A percentile compares a stretch with the other conserved stretches of the same genome.
Conservation (phyloP, 2,113 vertebrate genomes). For the Suncus etruscus region DNA sequence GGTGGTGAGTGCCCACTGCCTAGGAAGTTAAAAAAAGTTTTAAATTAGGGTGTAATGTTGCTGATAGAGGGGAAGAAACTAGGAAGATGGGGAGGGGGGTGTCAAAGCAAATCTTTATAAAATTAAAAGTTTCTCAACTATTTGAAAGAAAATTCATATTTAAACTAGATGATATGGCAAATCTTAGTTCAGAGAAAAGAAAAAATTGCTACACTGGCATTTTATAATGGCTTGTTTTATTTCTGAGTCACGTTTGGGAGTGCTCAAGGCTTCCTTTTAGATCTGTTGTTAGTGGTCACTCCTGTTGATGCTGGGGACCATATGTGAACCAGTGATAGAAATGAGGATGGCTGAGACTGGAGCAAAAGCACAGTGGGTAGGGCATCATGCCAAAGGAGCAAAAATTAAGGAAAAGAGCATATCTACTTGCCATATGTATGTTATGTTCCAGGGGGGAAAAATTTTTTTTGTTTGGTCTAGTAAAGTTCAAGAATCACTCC, state of each 20-base stretch:
- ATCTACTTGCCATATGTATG: not conserved
- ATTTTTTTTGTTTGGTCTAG: no score
- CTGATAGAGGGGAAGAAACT: not conserved
- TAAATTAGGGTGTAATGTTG: slow-evolving; percentile 53
- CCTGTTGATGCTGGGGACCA: no score
- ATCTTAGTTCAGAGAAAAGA: not conserved
- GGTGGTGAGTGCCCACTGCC: slow-evolving; percentile 96
- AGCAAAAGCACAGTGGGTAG: no score
- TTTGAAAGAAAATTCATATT: slow-evolving; percentile 57
- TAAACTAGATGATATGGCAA: slow-evolving; percentile 53
- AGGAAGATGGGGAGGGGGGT: not conserved
- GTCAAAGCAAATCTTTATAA: slow-evolving; percentile 15
- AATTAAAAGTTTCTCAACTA: slow-evolving; percentile 9
- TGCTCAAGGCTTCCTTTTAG: no score
- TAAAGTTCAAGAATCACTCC: no score
- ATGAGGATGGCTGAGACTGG: no score
- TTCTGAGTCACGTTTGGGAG: no score
- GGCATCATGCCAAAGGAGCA: not conserved
- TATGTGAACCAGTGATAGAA: no score
- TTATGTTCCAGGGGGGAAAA: not conserved
- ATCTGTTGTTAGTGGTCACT: no score
- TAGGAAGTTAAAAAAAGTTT: slow-evolving; percentile 76
- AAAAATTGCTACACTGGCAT: no score
- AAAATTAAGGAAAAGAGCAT: not conserved
- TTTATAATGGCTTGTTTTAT: no score